Base-by-base conservation (phyloP, 2,888 invertebrate genomes). In the Parnassius apollo region DNA sequence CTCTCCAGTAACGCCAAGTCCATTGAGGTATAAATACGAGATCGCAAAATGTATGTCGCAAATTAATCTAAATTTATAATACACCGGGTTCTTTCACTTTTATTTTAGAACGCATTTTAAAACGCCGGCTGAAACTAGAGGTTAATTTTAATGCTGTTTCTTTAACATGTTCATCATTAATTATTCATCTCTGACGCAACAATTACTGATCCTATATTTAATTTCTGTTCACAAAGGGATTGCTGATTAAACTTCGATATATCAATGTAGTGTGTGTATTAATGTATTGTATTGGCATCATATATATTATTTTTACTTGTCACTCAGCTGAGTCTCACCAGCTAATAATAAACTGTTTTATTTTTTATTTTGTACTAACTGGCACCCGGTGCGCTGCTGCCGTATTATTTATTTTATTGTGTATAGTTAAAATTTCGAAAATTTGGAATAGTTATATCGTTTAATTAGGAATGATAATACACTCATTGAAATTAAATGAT, bases 51-150 rank as follows among this genome's bases (percentile, higher is more conserved):
- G 50, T 56, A 63, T 59, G 42, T 22, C 59, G 35, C 45, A 57
- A 64, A 64, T 64, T 64, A 64, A 64, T 64, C 53, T 64, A 64
- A 59, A 64, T 60, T 64, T 64, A 53, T 52, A 60, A 64, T 60
- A 11, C 48, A 50, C 51, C 62, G 25, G 46, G 46, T 57, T 57
- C 46, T 57, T 64, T 52, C 55, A 50, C 56, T 59, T 57, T 60
- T 52, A 52, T 52, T 58, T 59, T 59, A 58, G 62, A 62, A 44
- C 25, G 59, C 13, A 56, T 52, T 56, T 42, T 18, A 48, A 51
- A 22, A 57, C 22, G 45, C 51, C 22, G 22, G n/a, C 48, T 46
- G 62, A 52, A 57, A 53, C 22, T 11, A 18, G 22, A 18, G 44
- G 11, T 42, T 22, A 18, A 35, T 46, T 52, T 51, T n/a, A 44